These are phyloP conservation scores for Panthera leo DNA, from an alignment of 2,113 vertebrate genomes.

Conservation along the genomic window DNA sequence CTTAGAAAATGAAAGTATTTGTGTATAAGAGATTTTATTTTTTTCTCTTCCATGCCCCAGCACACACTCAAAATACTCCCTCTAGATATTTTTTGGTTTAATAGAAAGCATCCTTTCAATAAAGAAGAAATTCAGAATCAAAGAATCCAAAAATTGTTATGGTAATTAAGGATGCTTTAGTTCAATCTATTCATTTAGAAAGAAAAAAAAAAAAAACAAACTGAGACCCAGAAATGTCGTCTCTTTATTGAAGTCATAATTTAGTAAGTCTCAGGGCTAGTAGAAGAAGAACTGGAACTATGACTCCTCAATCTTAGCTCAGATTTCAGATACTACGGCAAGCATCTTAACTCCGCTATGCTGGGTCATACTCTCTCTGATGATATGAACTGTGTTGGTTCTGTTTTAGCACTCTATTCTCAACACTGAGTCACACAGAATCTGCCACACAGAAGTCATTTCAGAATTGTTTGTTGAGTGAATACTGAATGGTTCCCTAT, in stretches of 20 bases:
- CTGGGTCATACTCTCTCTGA: not conserved
- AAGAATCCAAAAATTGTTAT: not conserved
- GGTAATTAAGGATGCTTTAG: not conserved
- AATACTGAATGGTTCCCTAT: not conserved
- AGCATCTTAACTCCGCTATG: not conserved
- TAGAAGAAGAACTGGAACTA: not conserved
- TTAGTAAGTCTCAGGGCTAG: not conserved
- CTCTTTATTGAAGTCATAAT: not conserved
- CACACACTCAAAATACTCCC: not conserved
- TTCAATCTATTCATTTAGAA: not conserved
- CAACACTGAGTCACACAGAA: conserved; percentile 3
- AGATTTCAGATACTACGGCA: not conserved
- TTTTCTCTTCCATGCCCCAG: not conserved
- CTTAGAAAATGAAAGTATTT: not conserved
- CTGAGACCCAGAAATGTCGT: not conserved
- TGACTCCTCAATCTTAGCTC: not conserved
- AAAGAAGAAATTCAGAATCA: not conserved
- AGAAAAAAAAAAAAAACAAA: not conserved
- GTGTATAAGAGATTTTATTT: not conserved
- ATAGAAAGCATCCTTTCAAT: not conserved
- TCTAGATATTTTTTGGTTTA: not conserved
- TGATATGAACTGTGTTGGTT: not conserved
- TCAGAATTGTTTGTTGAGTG: conserved; percentile 18
- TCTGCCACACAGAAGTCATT: not conserved
- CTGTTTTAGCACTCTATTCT: not conserved